Evolutionary conservation across 2,797 vertebrate genomes (phyloP).

Genomic region (Paramormyrops hopkinsi): DNA sequence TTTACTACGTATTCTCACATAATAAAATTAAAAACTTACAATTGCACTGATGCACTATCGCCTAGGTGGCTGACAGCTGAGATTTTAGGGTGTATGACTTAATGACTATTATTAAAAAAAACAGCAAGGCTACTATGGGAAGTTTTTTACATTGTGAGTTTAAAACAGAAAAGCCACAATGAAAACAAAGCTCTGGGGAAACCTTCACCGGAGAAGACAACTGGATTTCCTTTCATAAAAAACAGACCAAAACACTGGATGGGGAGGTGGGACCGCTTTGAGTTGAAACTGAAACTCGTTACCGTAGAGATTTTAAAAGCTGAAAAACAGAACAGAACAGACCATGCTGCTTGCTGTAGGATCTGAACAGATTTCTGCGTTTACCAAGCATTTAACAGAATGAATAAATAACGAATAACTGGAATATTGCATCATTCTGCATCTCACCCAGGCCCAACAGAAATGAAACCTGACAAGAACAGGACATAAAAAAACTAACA

Average conservation of each 20-base stretch:
- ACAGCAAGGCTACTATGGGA: background rate
- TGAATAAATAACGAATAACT: background rate
- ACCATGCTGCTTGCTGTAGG: background rate
- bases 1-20: background rate
- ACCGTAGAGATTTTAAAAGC: background rate
- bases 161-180: background rate
- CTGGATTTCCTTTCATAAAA: background rate
- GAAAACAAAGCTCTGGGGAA: background rate
- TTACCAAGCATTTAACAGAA: background rate
- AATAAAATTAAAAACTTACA: background rate
- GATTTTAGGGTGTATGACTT: background rate
- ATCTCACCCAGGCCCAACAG: background rate
- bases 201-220: background rate
- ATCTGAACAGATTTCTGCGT: background rate
- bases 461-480: background rate
- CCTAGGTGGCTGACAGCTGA: background rate
- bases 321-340: background rate
- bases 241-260: background rate
- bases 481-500: background rate
- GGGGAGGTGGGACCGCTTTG: background rate
- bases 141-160: background rate
- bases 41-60: background rate
- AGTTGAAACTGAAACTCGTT: background rate
- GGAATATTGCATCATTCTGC: background rate
- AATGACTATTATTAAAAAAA: background rate